Percentiles rank a stretch among this genome's conserved stretches.
Evolutionary conservation across 2,797 vertebrate species (phyloP).

Genomic region (Geotrypetes seraphini): DNA sequence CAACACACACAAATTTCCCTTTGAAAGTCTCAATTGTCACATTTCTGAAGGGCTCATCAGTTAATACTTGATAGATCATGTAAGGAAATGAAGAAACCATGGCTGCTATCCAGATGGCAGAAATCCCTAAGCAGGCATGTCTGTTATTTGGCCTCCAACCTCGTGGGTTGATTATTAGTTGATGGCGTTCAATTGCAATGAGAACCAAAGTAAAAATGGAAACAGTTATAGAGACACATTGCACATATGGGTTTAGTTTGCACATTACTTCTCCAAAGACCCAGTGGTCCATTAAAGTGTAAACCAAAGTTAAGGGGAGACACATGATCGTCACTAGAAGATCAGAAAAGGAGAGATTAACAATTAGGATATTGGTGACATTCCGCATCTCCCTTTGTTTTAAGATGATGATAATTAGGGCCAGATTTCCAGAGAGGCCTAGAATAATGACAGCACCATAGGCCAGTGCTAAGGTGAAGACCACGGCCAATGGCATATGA

Average conservation of each 20-base stretch:
- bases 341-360: conserved; percentile 76
- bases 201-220: conserved; percentile 76
- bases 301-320: conserved; percentile 77
- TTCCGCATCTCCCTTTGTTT: conserved; percentile 77
- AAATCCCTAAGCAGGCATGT: conserved; percentile 68
- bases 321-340: conserved; percentile 70
- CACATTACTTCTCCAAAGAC: conserved; percentile 76
- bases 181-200: conserved; percentile 71
- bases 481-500: conserved; percentile 52
- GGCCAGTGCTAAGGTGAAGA: conserved; percentile 66
- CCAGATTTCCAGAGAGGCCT: conserved; percentile 68
- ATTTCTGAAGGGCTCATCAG: conserved; percentile 64
- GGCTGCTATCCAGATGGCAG: conserved; percentile 65
- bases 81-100: conserved; percentile 66
- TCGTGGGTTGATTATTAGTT: conserved; percentile 71
- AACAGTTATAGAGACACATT: conserved; percentile 71
- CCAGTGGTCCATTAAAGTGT: conserved; percentile 81
- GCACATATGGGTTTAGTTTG: conserved; percentile 71
- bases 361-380: conserved; percentile 76
- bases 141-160: conserved; percentile 72
- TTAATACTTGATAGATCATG: conserved; percentile 60
- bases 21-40: conserved; percentile 60
- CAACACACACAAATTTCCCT: conserved; percentile 70
- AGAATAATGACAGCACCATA: conserved; percentile 71
- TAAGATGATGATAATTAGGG: conserved; percentile 67